phyloP scores from a whole-genome alignment of 2,888 invertebrate species.

The Argyresthia goedartella region DNA sequence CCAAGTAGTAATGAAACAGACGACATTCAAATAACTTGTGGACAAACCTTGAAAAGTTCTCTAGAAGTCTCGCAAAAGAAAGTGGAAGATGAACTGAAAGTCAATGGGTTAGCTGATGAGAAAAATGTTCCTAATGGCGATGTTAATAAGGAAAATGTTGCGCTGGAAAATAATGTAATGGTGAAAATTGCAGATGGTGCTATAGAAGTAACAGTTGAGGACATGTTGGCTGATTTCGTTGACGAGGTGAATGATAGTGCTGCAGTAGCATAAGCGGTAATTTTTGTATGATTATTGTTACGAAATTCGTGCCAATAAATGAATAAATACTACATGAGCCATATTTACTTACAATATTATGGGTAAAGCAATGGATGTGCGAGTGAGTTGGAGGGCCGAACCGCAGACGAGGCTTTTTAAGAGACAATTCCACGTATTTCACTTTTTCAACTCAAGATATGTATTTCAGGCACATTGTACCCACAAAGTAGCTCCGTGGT shows the following conservation, averaged over 20 bases:
- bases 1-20: constrained; percentile 53
- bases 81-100: constrained; percentile 18
- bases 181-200: constrained; percentile 15
- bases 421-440: too few species aligned
- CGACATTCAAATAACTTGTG: constrained; percentile 54
- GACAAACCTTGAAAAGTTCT: constrained; percentile 35
- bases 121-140: not conserved
- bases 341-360: too few species aligned
- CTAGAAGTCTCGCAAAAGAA: constrained; percentile 27
- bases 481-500: too few species aligned
- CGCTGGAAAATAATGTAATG: constrained; percentile 14
- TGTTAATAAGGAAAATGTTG: constrained; percentile 7
- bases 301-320: too few species aligned
- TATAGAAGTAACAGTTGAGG: constrained; percentile 34
- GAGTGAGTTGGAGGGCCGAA: too few species aligned
- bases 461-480: too few species aligned
- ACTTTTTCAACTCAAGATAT: too few species aligned
- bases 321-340: too few species aligned
- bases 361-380: too few species aligned
- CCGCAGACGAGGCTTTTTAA: too few species aligned
- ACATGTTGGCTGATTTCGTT: constrained; percentile 62
- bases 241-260: constrained; percentile 35
- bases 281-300: not conserved
- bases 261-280: not conserved
- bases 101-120: constrained; percentile 24